Conservation (phyloP, 2,113 vertebrate genomes). For the Gnathonemus longibarbis region DNA sequence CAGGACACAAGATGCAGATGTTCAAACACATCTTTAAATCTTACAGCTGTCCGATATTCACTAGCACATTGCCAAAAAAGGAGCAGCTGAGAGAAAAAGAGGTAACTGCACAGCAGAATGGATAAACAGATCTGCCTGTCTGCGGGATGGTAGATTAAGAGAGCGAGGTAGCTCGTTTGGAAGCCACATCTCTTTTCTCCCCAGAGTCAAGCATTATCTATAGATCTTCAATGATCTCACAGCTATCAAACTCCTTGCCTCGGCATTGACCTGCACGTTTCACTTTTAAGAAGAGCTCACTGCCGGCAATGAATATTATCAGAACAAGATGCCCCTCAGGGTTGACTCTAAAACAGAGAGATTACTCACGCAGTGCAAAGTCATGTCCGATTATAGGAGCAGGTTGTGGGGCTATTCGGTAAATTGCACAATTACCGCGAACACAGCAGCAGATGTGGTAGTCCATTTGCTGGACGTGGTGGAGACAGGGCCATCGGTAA, state of each 20-base stretch:
- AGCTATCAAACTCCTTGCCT: background rate
- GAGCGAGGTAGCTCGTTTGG: background rate
- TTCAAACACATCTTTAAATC: background rate
- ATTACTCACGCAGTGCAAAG: slow-evolving; percentile 15
- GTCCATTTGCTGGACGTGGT: background rate
- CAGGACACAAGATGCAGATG: background rate
- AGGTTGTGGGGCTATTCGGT: background rate
- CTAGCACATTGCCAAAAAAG: background rate
- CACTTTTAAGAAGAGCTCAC: slow-evolving; percentile 10
- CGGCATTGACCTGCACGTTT: slow-evolving; percentile 13
- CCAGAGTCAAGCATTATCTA: background rate
- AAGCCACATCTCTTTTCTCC: background rate
- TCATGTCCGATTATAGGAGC: slow-evolving; percentile 4
- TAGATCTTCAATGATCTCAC: background rate
- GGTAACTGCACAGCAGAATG: background rate
- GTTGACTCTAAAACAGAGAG: slow-evolving; percentile 16
- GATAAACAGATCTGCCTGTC: background rate
- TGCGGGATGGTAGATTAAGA: background rate
- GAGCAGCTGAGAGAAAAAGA: background rate
- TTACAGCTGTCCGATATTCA: background rate
- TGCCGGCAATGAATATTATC: slow-evolving; percentile 13
- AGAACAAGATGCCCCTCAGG: background rate
- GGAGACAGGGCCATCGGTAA: background rate
- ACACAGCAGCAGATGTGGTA: background rate
- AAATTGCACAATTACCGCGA: slow-evolving; percentile 8